phyloP scores from a whole-genome alignment of 1,140 invertebrate species.

The Euura lappo region DNA sequence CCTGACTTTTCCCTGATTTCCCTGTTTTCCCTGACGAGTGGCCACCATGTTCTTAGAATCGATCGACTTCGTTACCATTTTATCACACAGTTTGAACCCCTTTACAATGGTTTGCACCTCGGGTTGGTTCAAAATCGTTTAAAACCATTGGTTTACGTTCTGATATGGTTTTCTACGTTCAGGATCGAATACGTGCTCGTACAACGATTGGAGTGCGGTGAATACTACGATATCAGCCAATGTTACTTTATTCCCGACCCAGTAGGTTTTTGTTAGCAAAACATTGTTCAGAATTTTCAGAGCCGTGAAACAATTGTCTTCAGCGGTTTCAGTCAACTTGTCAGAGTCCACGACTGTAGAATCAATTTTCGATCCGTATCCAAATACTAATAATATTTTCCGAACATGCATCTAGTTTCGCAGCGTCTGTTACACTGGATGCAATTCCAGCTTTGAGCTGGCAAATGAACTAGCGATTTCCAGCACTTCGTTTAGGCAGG shows the following conservation, averaged over 20 bases:
- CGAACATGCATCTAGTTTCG: too few relatives aligned
- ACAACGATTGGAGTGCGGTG: conserved; percentile 66
- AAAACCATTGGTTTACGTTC: conserved; percentile 76
- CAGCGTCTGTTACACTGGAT: conserved; percentile 22
- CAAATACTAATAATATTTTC: too few relatives aligned
- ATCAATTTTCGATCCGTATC: too few relatives aligned
- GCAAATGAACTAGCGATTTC: conserved; percentile 84
- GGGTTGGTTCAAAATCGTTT: conserved; percentile 72
- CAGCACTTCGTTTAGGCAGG: conserved; percentile 76
- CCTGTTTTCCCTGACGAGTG: too few relatives aligned
- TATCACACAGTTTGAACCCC: conserved; percentile 32
- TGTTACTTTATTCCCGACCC: conserved; percentile 75
- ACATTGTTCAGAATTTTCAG: conserved; percentile 63
- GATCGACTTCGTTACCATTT: not conserved
- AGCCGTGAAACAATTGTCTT: conserved; percentile 36
- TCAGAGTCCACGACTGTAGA: conserved; percentile 25
- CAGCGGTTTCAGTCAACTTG: conserved; percentile 30
- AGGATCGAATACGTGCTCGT: conserved; percentile 61
- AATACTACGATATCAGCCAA: conserved; percentile 76
- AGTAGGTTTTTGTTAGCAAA: conserved; percentile 69
- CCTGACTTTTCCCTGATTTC: too few relatives aligned
- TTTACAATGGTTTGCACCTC: conserved; percentile 61
- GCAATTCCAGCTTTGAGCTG: conserved; percentile 67
- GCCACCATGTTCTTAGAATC: too few relatives aligned
- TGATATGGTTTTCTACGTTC: conserved; percentile 58